Conservation (phyloP, 2,113 vertebrate genomes). For the Megalops atlanticus region DNA sequence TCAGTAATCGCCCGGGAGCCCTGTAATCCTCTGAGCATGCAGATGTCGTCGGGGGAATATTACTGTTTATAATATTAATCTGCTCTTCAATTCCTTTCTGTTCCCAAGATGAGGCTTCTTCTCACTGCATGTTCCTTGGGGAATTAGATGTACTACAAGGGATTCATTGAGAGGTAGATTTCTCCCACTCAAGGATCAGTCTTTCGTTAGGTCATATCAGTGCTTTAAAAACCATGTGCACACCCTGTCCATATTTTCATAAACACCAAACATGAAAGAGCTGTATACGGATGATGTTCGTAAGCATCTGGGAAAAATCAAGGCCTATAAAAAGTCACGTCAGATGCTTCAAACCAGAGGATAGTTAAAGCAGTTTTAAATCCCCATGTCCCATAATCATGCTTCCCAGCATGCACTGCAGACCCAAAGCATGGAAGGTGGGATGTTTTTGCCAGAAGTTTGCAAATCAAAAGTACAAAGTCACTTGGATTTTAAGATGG, state of each 20-base stretch:
- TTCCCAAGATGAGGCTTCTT: slow-evolving; percentile 69
- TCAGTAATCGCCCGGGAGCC: slow-evolving; percentile 80
- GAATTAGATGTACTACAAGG: slow-evolving; percentile 78
- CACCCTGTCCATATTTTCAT: slow-evolving; percentile 66
- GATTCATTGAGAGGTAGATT: slow-evolving; percentile 81
- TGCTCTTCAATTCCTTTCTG: slow-evolving; percentile 75
- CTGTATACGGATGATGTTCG: slow-evolving; percentile 48
- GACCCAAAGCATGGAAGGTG: not conserved
- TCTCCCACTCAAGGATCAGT: slow-evolving; percentile 74
- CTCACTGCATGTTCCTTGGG: slow-evolving; percentile 68
- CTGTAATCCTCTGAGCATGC: slow-evolving; percentile 82
- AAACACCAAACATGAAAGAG: slow-evolving; percentile 69
- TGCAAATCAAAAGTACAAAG: not conserved
- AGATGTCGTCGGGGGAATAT: slow-evolving; percentile 83
- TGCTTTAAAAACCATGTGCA: slow-evolving; percentile 58
- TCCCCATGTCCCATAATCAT: not conserved
- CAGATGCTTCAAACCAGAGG: not conserved
- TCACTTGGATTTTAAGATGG: not conserved
- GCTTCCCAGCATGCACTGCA: not conserved
- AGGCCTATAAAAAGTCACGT: not conserved
- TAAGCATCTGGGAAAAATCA: not conserved
- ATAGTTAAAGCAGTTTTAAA: not conserved
- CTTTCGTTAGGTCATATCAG: slow-evolving; percentile 68
- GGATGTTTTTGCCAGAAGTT: not conserved
- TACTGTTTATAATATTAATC: slow-evolving; percentile 88